Evolutionary conservation across 2,797 vertebrate species (phyloP).

Genomic region (Pipistrellus pipistrellus): DNA sequence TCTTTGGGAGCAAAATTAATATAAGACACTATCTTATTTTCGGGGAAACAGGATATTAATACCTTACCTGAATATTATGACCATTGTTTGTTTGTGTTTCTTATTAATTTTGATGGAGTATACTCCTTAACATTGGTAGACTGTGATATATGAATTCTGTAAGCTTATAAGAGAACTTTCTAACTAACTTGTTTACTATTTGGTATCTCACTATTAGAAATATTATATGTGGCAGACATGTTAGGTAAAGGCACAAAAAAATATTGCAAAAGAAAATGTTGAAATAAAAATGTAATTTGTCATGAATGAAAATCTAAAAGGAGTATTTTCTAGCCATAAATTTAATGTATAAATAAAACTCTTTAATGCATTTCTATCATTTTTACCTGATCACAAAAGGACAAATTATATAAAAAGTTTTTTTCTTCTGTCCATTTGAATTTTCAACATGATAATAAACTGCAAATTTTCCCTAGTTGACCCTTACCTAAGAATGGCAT

Average conservation of each 20-base stretch:
- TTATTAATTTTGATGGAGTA: not conserved
- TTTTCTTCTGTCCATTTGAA: slow-evolving; percentile 39
- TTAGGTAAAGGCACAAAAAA: slow-evolving; percentile 66
- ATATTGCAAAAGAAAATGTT: slow-evolving; percentile 55
- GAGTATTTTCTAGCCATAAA: slow-evolving; percentile 63
- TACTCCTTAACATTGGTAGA: not conserved
- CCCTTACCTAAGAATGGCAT: not conserved
- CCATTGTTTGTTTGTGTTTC: not conserved
- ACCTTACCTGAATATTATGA: not conserved
- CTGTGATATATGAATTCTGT: not conserved
- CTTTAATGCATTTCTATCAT: slow-evolving; percentile 27
- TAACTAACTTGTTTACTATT: slow-evolving; percentile 49
- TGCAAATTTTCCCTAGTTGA: not conserved
- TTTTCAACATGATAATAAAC: slow-evolving; percentile 53
- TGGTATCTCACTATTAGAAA: slow-evolving; percentile 66
- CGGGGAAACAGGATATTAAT: too few relatives aligned
- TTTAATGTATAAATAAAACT: slow-evolving; percentile 70
- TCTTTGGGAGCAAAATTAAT: too few relatives aligned
- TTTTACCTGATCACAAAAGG: slow-evolving; percentile 49
- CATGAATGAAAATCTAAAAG: slow-evolving; percentile 66
- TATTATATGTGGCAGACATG: slow-evolving; percentile 63
- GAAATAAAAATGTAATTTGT: slow-evolving; percentile 75
- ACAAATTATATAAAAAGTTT: slow-evolving; percentile 53
- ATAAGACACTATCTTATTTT: too few relatives aligned
- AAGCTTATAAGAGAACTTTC: not conserved